These are phyloP conservation scores for Rhinoraja longicauda DNA, from an alignment of 2,797 vertebrate genomes.

Conservation along the genomic window DNA sequence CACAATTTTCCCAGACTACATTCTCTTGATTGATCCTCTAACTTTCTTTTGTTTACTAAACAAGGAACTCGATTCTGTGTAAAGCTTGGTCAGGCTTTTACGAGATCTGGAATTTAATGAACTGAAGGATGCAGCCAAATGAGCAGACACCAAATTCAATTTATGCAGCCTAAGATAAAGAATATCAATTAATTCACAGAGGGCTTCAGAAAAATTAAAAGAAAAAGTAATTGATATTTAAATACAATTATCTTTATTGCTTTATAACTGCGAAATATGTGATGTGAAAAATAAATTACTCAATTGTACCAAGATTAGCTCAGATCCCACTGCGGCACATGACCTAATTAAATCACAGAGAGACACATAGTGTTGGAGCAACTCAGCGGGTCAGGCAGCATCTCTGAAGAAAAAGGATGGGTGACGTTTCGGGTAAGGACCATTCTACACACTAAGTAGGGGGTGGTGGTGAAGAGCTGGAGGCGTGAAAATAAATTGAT, in stretches of 20 bases:
- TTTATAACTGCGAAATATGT: neutral
- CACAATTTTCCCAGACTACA: neutral
- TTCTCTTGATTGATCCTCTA: neutral
- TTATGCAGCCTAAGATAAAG: neutral
- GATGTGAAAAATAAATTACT: neutral
- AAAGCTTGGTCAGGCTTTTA: neutral
- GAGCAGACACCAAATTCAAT: neutral
- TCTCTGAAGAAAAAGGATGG: no score
- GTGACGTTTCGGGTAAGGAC: no score
- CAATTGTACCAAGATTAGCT: neutral
- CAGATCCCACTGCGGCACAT: neutral
- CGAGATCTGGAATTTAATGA: neutral
- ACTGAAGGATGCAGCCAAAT: neutral
- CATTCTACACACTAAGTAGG: no score
- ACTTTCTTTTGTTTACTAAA: neutral
- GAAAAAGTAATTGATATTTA: neutral
- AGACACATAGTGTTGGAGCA: no score
- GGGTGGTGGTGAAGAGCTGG: no score
- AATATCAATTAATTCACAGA: neutral
- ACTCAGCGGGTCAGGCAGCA: neutral
- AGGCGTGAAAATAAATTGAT: no score
- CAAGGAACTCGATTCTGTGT: neutral
- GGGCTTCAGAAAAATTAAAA: neutral
- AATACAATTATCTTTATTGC: neutral
- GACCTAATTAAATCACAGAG: neutral